Percentiles rank a stretch among this genome's conserved stretches.
Evolutionary conservation across 2,113 vertebrate species (phyloP).

Genomic region (Phylloscopus trochilus): DNA sequence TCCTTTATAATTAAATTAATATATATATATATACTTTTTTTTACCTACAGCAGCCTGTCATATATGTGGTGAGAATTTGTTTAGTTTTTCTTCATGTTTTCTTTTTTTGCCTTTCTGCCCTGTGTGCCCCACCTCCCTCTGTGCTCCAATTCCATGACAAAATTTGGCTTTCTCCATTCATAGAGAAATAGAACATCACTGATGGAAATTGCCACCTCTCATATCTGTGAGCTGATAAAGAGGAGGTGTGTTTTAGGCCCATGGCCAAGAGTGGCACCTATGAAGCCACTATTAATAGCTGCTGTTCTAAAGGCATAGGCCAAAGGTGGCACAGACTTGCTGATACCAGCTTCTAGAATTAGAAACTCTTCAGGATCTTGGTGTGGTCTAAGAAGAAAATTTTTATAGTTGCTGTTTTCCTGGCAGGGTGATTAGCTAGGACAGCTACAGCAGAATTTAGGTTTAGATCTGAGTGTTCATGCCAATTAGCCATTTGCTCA

Average conservation of each 20-base stretch:
- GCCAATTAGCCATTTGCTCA: not conserved
- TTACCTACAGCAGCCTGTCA: not conserved
- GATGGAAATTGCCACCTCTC: not conserved
- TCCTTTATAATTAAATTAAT: not conserved
- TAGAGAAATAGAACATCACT: not conserved
- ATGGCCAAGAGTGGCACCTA: not conserved
- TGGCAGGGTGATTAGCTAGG: not conserved
- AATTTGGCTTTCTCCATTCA: not conserved
- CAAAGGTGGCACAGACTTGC: not conserved
- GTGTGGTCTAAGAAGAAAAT: not conserved
- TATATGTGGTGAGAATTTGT: not conserved
- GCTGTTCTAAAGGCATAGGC: not conserved
- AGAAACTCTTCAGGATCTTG: not conserved
- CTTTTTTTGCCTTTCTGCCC: not conserved
- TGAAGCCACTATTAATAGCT: not conserved
- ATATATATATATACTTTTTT: not conserved
- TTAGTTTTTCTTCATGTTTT: not conserved
- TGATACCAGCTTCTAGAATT: not conserved
- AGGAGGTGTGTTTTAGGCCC: not conserved
- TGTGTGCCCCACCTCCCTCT: rapidly evolving
- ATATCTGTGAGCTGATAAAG: slow-evolving; percentile 1
- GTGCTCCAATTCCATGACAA: not conserved
- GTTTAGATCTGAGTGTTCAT: not conserved
- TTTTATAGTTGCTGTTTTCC: not conserved
- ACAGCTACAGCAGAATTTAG: not conserved